Conservation (phyloP, 1,140 invertebrate species). For the Oryzaephilus surinamensis region DNA sequence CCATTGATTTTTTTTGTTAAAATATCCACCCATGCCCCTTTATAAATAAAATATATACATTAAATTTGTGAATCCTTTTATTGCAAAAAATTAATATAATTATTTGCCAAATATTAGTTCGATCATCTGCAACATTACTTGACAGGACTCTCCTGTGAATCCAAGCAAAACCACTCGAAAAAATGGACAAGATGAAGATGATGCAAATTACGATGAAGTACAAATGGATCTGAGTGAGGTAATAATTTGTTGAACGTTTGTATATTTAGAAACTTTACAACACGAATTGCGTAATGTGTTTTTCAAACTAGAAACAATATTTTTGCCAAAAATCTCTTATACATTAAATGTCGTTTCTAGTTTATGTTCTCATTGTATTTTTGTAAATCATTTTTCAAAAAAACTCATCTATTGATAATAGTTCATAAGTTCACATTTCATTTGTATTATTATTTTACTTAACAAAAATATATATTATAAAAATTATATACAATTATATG, state of each 20-base stretch:
- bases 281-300: too few relatives aligned
- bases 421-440: constrained; percentile 4
- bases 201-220: constrained; percentile 45
- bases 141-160: constrained; percentile 23
- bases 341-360: neutral
- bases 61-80: constrained; percentile 7
- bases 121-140: constrained; percentile 28
- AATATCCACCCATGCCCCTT: constrained; percentile 1
- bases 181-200: neutral
- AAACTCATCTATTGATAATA: neutral
- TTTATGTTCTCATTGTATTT: constrained; percentile 5
- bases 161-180: constrained; percentile 6
- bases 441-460: constrained; percentile 7
- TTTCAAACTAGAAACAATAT: constrained; percentile 5
- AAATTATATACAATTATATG: constrained; percentile 10
- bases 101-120: constrained; percentile 27
- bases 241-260: too few relatives aligned
- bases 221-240: constrained; percentile 52
- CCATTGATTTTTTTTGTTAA: constrained; percentile 2
- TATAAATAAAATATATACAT: constrained; percentile 1
- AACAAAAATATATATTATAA: constrained; percentile 5
- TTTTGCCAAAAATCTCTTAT: neutral
- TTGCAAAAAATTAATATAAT: constrained; percentile 13
- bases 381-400: constrained; percentile 1
- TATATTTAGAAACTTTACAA: too few relatives aligned